phyloP scores from a whole-genome alignment of 2,113 vertebrate genomes.

The Uria aalge region DNA sequence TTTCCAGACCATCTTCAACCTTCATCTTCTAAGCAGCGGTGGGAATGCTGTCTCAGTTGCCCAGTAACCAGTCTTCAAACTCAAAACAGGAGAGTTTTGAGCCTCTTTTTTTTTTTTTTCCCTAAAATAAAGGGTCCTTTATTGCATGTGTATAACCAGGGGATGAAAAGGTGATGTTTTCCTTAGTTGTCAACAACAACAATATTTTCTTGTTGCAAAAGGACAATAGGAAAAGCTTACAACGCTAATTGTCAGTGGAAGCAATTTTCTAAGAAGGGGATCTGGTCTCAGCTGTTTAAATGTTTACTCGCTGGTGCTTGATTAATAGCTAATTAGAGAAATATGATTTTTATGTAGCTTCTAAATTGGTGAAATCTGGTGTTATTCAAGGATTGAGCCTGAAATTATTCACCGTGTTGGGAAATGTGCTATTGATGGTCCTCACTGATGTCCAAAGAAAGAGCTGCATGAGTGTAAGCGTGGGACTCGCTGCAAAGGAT shows the following conservation, averaged over 20 bases:
- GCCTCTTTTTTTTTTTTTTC: not conserved
- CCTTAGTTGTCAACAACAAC: not conserved
- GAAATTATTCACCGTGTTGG: not conserved
- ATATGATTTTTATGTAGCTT: not conserved
- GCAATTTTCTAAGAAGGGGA: not conserved
- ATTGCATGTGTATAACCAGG: not conserved
- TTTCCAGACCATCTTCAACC: not conserved
- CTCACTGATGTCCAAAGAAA: not conserved
- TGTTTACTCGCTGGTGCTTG: not conserved
- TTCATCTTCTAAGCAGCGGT: not conserved
- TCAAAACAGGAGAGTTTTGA: not conserved
- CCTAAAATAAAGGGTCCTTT: not conserved
- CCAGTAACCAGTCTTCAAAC: not conserved
- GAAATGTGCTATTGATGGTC: not conserved
- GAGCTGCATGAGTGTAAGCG: not conserved
- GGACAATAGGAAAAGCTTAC: not conserved
- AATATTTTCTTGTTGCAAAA: not conserved
- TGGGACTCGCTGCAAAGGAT: not conserved
- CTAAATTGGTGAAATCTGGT: conserved; percentile 14
- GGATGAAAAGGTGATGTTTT: not conserved
- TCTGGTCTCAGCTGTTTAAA: conserved; percentile 38
- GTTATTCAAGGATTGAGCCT: conserved; percentile 8
- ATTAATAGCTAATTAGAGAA: conserved; percentile 42
- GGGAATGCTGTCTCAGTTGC: not conserved
- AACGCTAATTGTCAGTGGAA: not conserved